Evolutionary conservation across 2,888 invertebrate genomes (phyloP).

Genomic region (Xestia xanthographa): DNA sequence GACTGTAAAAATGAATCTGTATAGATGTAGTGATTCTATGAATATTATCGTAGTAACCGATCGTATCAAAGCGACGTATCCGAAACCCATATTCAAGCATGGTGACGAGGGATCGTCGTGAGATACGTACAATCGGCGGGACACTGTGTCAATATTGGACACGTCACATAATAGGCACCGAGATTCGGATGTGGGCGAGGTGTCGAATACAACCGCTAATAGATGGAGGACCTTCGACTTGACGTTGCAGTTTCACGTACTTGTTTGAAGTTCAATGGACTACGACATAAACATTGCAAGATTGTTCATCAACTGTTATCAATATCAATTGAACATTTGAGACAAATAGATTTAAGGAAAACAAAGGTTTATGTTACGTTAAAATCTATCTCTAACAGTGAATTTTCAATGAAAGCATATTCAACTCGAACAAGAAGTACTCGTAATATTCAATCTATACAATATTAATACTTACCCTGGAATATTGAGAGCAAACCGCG

Average conservation of each 20-base stretch:
- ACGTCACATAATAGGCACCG: slow-evolving; percentile 79
- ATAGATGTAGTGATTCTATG: slow-evolving; percentile 43
- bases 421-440: slow-evolving; percentile 38
- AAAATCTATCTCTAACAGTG: background rate
- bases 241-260: slow-evolving; percentile 71
- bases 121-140: slow-evolving; percentile 80
- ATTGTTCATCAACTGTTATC: slow-evolving; percentile 33
- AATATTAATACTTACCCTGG: slow-evolving; percentile 61
- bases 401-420: slow-evolving; percentile 28
- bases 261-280: slow-evolving; percentile 62
- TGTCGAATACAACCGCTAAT: slow-evolving; percentile 79
- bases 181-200: slow-evolving; percentile 82
- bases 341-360: slow-evolving; percentile 30
- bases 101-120: slow-evolving; percentile 87
- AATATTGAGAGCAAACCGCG: slow-evolving; percentile 71
- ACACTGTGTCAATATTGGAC: slow-evolving; percentile 88
- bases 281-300: slow-evolving; percentile 36
- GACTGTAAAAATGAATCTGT: slow-evolving; percentile 52
- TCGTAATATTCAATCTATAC: slow-evolving; percentile 47
- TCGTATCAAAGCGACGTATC: slow-evolving; percentile 72
- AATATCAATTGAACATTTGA: slow-evolving; percentile 18
- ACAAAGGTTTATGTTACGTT: slow-evolving; percentile 5
- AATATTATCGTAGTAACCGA: slow-evolving; percentile 64
- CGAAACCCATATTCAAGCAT: slow-evolving; percentile 78
- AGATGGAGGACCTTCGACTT: slow-evolving; percentile 81